Base-by-base conservation (phyloP, 2,888 invertebrate species). In the Troides helena region DNA sequence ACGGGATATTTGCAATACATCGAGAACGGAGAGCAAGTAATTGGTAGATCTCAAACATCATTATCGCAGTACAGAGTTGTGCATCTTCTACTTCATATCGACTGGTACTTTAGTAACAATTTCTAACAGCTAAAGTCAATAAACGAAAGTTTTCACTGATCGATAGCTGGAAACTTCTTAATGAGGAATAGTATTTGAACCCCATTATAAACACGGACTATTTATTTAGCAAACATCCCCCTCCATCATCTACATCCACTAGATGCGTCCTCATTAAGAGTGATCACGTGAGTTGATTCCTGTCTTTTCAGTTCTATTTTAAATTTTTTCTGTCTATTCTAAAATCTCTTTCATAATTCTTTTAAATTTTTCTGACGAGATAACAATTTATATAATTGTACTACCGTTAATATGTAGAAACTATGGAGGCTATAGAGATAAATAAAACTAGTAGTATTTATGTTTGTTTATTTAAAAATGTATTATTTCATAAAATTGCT, bases 1-100 rank as follows among this genome's bases (percentile, higher is more conserved):
- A 57, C 57, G 57, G 10, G 21, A 57, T 57, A 57, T 57, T 21
- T 57, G 57, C 12, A 57, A 57, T 57, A 57, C 57, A 57, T 57
- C 23, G 23, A 21, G 23, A 21, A 23, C 57, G 57, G 57, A 21
- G 57, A 57, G 10, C 57, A 3, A 21, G 2, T 57, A 21, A 21
- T 57, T 57, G 21, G 12, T 21, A 21, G 57, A 57, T 57, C 21
- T 5, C 57, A 18, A 57, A 57, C 57, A 21, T 57, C 18, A 57
- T 21, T 10, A 21, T 21, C 57, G 57, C 21, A 57, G 8, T 21
- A 21, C 4, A 21, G 21, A 57, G 21, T 57, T 14, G 18, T 50
- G 18, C 50, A 18, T 50, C 50, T 3, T 39, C 39, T 10, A 39
- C 7, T 50, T 50, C 50, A 18, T 17, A 50, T 50, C 4, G 1